Percentiles rank a stretch among this genome's conserved stretches.
phyloP scores from a whole-genome alignment of 2,888 invertebrate genomes.

The Drosophila fungiperda region DNA sequence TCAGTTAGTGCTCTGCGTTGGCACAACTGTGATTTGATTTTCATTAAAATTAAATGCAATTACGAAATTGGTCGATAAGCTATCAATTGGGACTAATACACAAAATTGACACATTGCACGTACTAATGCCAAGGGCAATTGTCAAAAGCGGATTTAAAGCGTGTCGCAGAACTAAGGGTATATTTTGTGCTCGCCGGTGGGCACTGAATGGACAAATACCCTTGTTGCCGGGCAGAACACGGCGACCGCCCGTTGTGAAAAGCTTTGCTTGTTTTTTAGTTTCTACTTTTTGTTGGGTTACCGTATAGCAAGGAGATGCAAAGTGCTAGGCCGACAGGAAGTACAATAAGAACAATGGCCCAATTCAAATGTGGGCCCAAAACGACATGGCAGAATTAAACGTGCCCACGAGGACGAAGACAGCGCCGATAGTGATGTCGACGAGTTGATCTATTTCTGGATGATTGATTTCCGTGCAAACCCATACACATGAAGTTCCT shows the following conservation, averaged over 20 bases:
- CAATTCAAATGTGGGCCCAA: conserved; percentile 35
- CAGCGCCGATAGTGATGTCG: conserved; percentile 27
- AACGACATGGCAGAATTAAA: conserved; percentile 22
- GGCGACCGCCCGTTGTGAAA: conserved; percentile 40
- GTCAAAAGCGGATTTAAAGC: conserved; percentile 48
- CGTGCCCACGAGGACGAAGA: conserved; percentile 18
- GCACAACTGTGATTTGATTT: conserved; percentile 38
- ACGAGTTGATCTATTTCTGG: conserved; percentile 73
- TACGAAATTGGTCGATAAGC: conserved; percentile 27
- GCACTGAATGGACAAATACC: conserved; percentile 27
- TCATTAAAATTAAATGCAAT: conserved; percentile 58
- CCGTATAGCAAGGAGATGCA: conserved; percentile 14
- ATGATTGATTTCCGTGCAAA: conserved; percentile 74
- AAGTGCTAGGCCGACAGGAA: conserved; percentile 21
- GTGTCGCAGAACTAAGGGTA: conserved; percentile 9
- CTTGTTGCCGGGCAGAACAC: conserved; percentile 12
- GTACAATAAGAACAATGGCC: conserved; percentile 45
- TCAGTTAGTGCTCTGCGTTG: conserved; percentile 5
- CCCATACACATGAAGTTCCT: conserved; percentile 35
- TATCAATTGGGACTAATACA: conserved; percentile 29
- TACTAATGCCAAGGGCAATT: conserved; percentile 21
- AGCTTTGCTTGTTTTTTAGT: conserved; percentile 34
- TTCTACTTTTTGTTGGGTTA: conserved; percentile 12
- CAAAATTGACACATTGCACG: conserved; percentile 38
- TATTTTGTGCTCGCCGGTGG: conserved; percentile 15